A percentile compares a stretch with the other conserved stretches of the same genome.
Conservation (phyloP, 2,888 invertebrate genomes). For the Cabera pusaria region DNA sequence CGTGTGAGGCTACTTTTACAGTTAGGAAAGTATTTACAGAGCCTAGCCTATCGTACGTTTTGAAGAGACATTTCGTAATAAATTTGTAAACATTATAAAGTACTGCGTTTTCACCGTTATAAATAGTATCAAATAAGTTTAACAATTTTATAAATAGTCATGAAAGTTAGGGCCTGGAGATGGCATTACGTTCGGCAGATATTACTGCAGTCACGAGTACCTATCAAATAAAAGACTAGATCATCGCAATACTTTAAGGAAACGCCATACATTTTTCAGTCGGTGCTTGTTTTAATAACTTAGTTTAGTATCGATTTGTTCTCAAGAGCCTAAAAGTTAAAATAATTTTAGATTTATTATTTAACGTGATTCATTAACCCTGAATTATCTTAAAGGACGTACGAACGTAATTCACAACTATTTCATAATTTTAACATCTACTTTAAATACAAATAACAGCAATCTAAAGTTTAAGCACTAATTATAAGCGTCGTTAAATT, state of each 20-base stretch:
- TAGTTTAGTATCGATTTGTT: too few relatives aligned
- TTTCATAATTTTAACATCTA: constrained; percentile 40
- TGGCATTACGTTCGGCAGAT: too few relatives aligned
- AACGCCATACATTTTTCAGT: too few relatives aligned
- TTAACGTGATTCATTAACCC: constrained; percentile 14
- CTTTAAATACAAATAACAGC: constrained; percentile 42
- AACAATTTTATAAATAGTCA: constrained; percentile 5
- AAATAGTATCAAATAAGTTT: constrained; percentile 22
- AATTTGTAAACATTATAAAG: constrained; percentile 4
- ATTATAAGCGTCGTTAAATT: constrained; percentile 46
- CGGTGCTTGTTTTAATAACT: too few relatives aligned
- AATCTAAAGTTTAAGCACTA: constrained; percentile 46
- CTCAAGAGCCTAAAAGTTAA: too few relatives aligned
- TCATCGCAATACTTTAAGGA: too few relatives aligned
- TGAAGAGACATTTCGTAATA: not conserved
- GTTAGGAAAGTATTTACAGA: constrained; percentile 14
- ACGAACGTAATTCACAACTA: constrained; percentile 32
- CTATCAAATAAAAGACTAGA: too few relatives aligned
- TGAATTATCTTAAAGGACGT: constrained; percentile 27
- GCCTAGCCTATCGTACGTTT: not conserved
- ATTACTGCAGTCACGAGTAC: too few relatives aligned
- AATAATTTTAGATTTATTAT: constrained; percentile 1
- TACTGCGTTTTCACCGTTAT: constrained; percentile 5
- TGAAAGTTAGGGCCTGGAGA: not conserved
- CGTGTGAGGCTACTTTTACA: constrained; percentile 9